A percentile compares a stretch with the other conserved stretches of the same genome.
Evolutionary conservation across 2,888 invertebrate genomes (phyloP).

Genomic region (Chloroclysta siterata): DNA sequence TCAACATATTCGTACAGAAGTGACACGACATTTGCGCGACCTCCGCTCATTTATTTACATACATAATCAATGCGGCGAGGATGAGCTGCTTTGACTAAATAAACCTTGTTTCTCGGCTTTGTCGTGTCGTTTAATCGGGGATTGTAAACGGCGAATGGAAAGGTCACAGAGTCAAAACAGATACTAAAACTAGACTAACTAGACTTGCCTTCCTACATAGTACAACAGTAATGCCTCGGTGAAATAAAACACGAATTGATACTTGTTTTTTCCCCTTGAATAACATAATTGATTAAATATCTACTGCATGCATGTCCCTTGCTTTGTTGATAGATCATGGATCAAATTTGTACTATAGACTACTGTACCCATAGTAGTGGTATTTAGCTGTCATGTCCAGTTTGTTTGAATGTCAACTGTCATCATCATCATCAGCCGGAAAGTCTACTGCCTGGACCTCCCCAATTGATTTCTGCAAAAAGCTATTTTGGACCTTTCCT

Average conservation of each 20-base stretch:
- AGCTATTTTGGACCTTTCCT: too few relatives aligned
- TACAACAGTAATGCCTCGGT: background rate
- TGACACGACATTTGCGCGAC: slow-evolving; percentile 37
- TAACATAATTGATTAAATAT: too few relatives aligned
- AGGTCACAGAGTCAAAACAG: slow-evolving; percentile 32
- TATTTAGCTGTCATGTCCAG: too few relatives aligned
- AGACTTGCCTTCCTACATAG: background rate
- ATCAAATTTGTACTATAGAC: too few relatives aligned
- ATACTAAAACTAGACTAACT: background rate
- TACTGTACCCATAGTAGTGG: too few relatives aligned
- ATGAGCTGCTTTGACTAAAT: slow-evolving; percentile 50
- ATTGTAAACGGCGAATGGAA: slow-evolving; percentile 32
- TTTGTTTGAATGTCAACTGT: too few relatives aligned
- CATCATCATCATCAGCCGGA: too few relatives aligned
- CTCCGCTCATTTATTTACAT: slow-evolving; percentile 51
- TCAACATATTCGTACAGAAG: slow-evolving; percentile 29
- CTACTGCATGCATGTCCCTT: too few relatives aligned
- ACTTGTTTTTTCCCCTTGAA: too few relatives aligned
- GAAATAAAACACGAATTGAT: background rate
- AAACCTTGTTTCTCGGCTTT: slow-evolving; percentile 52
- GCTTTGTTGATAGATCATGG: too few relatives aligned
- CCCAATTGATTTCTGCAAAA: too few relatives aligned
- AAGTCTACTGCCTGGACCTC: too few relatives aligned
- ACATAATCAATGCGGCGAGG: slow-evolving; percentile 53
- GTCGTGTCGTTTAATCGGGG: slow-evolving; percentile 51